phyloP scores from a whole-genome alignment of 2,888 invertebrate species.

The Antitype chi region DNA sequence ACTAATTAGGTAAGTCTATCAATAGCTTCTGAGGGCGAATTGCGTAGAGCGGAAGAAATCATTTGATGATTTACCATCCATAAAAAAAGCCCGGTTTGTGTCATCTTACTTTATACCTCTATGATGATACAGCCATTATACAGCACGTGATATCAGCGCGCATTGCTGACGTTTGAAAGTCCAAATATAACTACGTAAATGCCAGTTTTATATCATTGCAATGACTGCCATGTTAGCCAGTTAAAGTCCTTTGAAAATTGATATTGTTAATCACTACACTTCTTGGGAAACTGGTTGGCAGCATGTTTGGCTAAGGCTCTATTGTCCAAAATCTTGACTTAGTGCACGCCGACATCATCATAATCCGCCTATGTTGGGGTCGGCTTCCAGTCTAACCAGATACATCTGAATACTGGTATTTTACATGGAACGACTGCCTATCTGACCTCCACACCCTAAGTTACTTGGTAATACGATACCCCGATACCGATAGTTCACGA shows the following conservation, averaged over 20 bases:
- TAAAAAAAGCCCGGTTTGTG: neutral
- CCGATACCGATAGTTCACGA: too few relatives aligned
- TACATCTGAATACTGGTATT: too few relatives aligned
- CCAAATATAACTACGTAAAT: neutral
- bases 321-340: neutral
- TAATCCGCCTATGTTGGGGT: too few relatives aligned
- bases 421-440: too few relatives aligned
- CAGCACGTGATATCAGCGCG: neutral
- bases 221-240: neutral
- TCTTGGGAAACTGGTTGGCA: neutral
- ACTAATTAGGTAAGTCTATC: neutral
- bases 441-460: too few relatives aligned
- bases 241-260: neutral
- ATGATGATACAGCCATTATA: neutral
- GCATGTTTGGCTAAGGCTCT: too few relatives aligned
- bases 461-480: too few relatives aligned
- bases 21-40: neutral
- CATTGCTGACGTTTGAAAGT: neutral
- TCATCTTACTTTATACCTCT: constrained; percentile 1
- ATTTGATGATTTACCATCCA: too few relatives aligned
- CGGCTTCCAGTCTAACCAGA: too few relatives aligned
- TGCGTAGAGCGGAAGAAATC: neutral
- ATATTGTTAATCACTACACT: neutral
- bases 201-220: neutral
- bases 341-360: too few relatives aligned